phyloP scores from a whole-genome alignment of 2,113 vertebrate species.

The Aix galericulata region DNA sequence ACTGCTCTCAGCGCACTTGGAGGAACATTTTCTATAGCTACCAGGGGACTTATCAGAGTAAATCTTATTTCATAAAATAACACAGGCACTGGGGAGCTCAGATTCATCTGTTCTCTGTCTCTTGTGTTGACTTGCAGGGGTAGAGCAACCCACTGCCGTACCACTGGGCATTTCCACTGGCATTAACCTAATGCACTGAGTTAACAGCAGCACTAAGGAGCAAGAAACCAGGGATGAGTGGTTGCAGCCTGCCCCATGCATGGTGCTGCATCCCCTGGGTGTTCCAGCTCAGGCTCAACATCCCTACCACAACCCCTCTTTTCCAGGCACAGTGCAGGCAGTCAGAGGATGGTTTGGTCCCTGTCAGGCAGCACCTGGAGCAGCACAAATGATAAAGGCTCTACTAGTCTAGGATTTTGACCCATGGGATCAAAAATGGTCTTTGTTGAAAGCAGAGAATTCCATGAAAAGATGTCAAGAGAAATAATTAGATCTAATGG shows the following conservation, averaged over 20 bases:
- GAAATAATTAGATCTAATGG: not conserved
- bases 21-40: not conserved
- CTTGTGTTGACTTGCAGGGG: accelerated
- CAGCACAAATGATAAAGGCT: not conserved
- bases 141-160: not conserved
- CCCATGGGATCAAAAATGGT: accelerated
- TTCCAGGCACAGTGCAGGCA: not conserved
- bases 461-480: not conserved
- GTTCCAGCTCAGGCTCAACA: not conserved
- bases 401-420: not conserved
- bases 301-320: not conserved
- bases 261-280: not conserved
- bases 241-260: not conserved
- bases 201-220: not conserved
- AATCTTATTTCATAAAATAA: not conserved
- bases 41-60: not conserved
- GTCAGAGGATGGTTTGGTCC: not conserved
- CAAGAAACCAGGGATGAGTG: not conserved
- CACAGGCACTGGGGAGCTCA: not conserved
- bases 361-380: not conserved
- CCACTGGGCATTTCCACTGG: not conserved
- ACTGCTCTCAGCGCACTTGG: not conserved
- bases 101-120: not conserved
- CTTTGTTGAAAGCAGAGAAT: not conserved
- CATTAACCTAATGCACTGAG: not conserved